These are phyloP conservation scores for Calypte anna DNA, from an alignment of 2,113 vertebrate genomes.

Conservation along the genomic window DNA sequence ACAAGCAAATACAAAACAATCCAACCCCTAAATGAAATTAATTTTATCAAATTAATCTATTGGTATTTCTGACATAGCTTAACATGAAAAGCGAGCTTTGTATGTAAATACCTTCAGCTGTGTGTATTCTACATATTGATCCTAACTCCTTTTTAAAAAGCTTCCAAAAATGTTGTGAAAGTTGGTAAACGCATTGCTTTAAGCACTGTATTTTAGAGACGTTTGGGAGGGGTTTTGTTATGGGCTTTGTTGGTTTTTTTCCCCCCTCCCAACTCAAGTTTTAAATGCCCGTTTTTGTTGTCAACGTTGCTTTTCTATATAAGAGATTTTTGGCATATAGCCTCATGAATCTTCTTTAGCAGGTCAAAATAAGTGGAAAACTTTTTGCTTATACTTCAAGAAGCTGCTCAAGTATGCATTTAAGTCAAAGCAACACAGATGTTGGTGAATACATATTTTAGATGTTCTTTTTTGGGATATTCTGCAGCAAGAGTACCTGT, in stretches of 20 bases:
- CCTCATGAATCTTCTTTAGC: background rate
- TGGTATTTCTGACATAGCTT: background rate
- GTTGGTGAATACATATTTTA: constrained; percentile 73
- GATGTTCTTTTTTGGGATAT: constrained; percentile 47
- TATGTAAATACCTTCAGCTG: background rate
- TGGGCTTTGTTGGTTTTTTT: background rate
- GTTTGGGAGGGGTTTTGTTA: background rate
- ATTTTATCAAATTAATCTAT: background rate
- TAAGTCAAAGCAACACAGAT: constrained; percentile 62
- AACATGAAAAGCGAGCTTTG: background rate
- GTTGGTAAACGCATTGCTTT: background rate
- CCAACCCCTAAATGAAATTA: background rate
- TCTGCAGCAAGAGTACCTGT: constrained; percentile 49
- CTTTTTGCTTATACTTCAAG: background rate
- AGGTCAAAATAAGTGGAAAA: constrained; percentile 42
- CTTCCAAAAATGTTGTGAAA: background rate
- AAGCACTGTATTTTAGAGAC: background rate
- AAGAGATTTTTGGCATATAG: background rate
- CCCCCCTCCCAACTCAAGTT: background rate
- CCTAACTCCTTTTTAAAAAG: background rate
- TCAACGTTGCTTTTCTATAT: background rate
- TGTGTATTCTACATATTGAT: background rate
- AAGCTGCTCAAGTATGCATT: constrained; percentile 50
- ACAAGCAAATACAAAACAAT: background rate
- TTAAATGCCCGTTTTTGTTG: background rate